These are phyloP conservation scores for Ptilonorhynchus violaceus DNA, from an alignment of 2,113 vertebrate genomes.

Conservation along the genomic window DNA sequence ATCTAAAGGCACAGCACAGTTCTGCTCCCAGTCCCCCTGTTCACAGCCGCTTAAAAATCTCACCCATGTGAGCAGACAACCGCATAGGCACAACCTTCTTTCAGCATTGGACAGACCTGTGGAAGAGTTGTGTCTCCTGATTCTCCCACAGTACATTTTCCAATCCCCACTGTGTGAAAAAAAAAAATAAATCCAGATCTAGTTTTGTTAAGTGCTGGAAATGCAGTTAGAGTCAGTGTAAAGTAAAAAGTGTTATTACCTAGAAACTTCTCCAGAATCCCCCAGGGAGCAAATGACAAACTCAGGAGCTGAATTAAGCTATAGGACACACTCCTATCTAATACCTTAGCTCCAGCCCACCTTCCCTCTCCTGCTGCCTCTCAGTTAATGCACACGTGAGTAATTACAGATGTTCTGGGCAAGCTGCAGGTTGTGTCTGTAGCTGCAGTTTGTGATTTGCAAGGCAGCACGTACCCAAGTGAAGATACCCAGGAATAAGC, in stretches of 20 bases:
- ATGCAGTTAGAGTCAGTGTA: not conserved
- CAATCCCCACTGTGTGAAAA: not conserved
- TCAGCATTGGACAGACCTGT: not conserved
- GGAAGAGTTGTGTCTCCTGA: not conserved
- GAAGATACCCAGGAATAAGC: not conserved
- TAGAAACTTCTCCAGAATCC: not conserved
- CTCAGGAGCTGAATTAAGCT: not conserved
- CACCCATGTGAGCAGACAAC: fast-evolving
- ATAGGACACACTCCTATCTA: not conserved
- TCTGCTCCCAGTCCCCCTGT: fast-evolving
- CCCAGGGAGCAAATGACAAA: not conserved
- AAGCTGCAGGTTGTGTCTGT: not conserved
- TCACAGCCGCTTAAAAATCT: not conserved
- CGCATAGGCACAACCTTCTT: not conserved
- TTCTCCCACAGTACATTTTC: not conserved
- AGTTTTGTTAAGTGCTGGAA: not conserved
- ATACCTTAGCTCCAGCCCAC: not conserved
- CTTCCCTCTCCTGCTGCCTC: not conserved
- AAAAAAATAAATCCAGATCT: not conserved
- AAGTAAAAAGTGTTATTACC: not conserved
- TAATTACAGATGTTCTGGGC: not conserved
- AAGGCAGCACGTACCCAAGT: not conserved
- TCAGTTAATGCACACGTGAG: not conserved
- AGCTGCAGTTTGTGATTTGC: not conserved
- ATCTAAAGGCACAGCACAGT: fast-evolving